Percentiles rank a stretch among this genome's conserved stretches.
phyloP scores from a whole-genome alignment of 2,888 invertebrate species.

The Shargacucullia verbasci region DNA sequence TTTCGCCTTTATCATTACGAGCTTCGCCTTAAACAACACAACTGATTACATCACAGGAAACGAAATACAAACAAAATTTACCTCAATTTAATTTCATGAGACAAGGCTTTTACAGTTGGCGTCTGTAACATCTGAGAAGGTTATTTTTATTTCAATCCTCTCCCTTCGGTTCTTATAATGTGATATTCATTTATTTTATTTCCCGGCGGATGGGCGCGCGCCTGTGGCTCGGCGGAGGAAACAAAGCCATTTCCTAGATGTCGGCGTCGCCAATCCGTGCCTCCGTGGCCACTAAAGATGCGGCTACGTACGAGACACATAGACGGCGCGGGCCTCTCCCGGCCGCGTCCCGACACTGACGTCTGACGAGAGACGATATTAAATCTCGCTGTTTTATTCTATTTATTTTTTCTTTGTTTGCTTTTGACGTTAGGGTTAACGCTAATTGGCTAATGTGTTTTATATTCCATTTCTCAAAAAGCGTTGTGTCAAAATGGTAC shows the following conservation, averaged over 20 bases:
- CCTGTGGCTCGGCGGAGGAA: conserved; percentile 74
- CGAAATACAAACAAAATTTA: conserved; percentile 62
- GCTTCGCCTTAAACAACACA: conserved; percentile 63
- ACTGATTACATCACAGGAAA: conserved; percentile 62
- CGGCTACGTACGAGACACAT: conserved; percentile 23
- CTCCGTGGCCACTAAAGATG: conserved; percentile 50
- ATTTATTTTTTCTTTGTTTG: conserved; percentile 37
- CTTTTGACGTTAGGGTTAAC: conserved; percentile 24
- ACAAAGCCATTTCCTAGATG: conserved; percentile 84
- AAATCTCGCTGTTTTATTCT: conserved; percentile 50
- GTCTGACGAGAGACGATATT: conserved; percentile 55
- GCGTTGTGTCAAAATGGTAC: too few relatives aligned
- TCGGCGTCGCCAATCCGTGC: conserved; percentile 66
- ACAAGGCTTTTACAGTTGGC: conserved; percentile 67
- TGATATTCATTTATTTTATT: conserved; percentile 84
- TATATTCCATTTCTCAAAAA: conserved; percentile 9
- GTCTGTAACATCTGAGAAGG: conserved; percentile 63
- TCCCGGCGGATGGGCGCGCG: conserved; percentile 76
- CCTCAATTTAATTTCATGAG: conserved; percentile 74
- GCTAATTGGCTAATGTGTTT: conserved; percentile 38
- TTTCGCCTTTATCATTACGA: conserved; percentile 22
- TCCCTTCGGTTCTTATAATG: conserved; percentile 64
- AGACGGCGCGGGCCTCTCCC: conserved; percentile 9
- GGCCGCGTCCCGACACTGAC: conserved; percentile 38
- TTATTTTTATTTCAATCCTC: conserved; percentile 71